Conservation (phyloP, 2,113 vertebrate genomes). For the Microtus pennsylvanicus region DNA sequence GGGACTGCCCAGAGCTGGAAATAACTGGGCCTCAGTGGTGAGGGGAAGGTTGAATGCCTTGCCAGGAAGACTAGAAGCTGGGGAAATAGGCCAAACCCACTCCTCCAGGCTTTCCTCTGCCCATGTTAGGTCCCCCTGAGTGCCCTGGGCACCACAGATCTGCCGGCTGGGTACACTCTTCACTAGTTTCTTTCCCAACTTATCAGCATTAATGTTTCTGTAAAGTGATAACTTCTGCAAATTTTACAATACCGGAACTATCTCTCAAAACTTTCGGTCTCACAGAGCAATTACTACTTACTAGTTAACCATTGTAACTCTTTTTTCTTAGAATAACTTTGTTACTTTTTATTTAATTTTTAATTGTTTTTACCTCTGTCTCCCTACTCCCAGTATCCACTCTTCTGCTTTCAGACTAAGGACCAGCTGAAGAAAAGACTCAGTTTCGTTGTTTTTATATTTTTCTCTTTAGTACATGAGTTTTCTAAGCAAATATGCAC, state of each 20-base stretch:
- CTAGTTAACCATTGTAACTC: not conserved
- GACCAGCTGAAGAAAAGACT: constrained; percentile 32
- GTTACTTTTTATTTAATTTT: not conserved
- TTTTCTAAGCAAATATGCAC: constrained; percentile 43
- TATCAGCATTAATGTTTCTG: not conserved
- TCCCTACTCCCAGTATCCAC: not conserved
- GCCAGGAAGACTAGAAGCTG: constrained; percentile 19
- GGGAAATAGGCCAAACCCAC: not conserved
- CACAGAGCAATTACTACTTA: not conserved
- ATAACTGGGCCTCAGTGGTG: not conserved
- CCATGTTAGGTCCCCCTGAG: not conserved
- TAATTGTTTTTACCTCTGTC: not conserved
- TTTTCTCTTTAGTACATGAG: not conserved
- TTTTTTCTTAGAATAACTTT: constrained; percentile 24
- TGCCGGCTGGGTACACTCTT: not conserved
- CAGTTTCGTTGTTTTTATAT: constrained; percentile 17
- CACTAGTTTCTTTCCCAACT: not conserved
- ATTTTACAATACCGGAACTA: not conserved
- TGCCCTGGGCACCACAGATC: not conserved
- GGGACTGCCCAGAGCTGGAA: not conserved
- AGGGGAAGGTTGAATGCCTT: not conserved
- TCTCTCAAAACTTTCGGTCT: constrained; percentile 15
- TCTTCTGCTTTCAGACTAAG: not conserved
- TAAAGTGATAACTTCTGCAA: constrained; percentile 3
- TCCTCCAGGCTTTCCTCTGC: not conserved